Evolutionary conservation across 1,140 invertebrate species (phyloP), one percentile per base, ranked within the genome.

Genomic region (Sarcophaga peregrina): DNA sequence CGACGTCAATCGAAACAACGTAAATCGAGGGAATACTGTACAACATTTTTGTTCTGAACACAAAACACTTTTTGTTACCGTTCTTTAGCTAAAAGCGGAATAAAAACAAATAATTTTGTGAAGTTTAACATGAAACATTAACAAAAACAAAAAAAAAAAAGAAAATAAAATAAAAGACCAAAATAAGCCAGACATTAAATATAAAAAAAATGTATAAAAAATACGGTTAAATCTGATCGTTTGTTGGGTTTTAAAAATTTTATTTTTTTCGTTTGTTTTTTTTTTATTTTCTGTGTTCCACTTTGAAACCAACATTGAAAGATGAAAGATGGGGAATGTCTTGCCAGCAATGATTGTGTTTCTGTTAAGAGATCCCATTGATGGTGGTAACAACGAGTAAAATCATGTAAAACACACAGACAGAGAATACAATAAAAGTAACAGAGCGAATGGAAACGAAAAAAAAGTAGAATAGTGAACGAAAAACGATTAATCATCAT

Each of bases 141-240:
- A 37, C 13, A 52, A 52, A 52, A 52, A 52, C 1, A 52, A 52
- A 13, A 52, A 52, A 52, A 52, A 52, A 52, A 52, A 52, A 52
- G 50, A 3, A 52, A 68, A 68, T 20, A 25, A 68, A 68, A 68
- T 68, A 68, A 68, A 68, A 68, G 17, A 0, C 62, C 20, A 68
- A 68, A 20, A 20, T 68, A 68, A 8, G 62, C 17, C 54, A 58
- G 13, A 68, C 17, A 68, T 20, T 37, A 37, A 37, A 37, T 4
- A 37, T 2, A 37, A 37, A 37, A 37, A 37, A 37, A 2, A 37
- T 2, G 25, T 37, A 37, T 37, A 37, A 68, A 8, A 68, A 20
- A 68, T 68, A 68, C 62, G 62, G 62, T 68, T 68, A 68, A 68
- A 68, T 68, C 62, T 68, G 20, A 68, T 68, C 62, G 7, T 58